Percentiles rank a stretch among this genome's conserved stretches.
phyloP scores from a whole-genome alignment of 2,888 invertebrate genomes.

The Podotricha telesiphe region DNA sequence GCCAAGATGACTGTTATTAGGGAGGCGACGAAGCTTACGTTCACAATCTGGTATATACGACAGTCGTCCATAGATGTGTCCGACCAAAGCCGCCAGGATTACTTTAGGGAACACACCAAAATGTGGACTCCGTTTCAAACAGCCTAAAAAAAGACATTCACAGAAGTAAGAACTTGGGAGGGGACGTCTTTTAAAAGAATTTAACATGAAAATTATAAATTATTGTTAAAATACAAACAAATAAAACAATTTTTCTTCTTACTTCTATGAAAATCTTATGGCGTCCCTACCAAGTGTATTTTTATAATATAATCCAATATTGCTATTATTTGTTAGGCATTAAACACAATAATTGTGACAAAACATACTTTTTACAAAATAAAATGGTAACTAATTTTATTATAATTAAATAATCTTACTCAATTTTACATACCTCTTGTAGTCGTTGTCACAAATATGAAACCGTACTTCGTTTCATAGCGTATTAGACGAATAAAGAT shows the following conservation, averaged over 20 bases:
- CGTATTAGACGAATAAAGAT: no score
- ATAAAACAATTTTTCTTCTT: slow-evolving; percentile 49
- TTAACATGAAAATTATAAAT: slow-evolving; percentile 30
- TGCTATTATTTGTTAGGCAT: neutral
- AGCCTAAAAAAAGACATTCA: slow-evolving; percentile 81
- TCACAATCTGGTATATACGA: slow-evolving; percentile 89
- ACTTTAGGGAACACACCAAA: slow-evolving; percentile 89
- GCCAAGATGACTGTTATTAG: slow-evolving; percentile 86
- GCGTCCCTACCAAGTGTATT: slow-evolving; percentile 49
- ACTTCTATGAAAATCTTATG: slow-evolving; percentile 74
- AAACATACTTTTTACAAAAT: no score
- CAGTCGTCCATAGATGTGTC: slow-evolving; percentile 89
- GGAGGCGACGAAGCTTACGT: slow-evolving; percentile 88
- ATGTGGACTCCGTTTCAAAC: slow-evolving; percentile 80
- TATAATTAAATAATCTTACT: no score
- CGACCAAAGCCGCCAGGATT: slow-evolving; percentile 83
- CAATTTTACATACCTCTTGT: neutral
- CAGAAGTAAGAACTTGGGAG: slow-evolving; percentile 70
- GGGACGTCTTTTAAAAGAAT: slow-evolving; percentile 56
- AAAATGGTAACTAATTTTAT: no score
- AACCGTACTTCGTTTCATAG: no score
- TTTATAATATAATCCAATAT: neutral
- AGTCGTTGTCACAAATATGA: neutral
- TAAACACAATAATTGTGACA: neutral
- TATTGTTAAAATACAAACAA: slow-evolving; percentile 2